Percentiles rank a stretch among this genome's conserved stretches.
Evolutionary conservation across 1,140 invertebrate genomes (phyloP).

Genomic region (Bombus superbus): DNA sequence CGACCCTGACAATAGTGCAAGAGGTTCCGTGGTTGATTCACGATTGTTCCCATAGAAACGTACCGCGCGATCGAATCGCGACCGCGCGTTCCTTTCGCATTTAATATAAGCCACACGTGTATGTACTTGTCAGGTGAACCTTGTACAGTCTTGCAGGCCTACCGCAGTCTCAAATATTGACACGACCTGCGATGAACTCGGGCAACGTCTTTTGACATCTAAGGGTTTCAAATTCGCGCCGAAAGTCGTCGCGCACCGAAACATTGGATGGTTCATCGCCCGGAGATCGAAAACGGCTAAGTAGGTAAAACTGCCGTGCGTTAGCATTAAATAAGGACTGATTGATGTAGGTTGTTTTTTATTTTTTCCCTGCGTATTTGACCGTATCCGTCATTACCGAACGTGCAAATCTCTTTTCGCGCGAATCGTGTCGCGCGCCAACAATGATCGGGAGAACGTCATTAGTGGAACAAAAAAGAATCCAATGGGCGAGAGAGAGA

Average conservation of each 20-base stretch:
- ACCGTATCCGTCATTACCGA: conserved; percentile 25
- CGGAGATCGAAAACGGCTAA: neutral
- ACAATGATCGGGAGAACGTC: conserved; percentile 82
- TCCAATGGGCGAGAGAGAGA: conserved; percentile 90
- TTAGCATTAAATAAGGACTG: conserved; percentile 1
- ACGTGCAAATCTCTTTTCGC: conserved; percentile 35
- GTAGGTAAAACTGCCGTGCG: conserved; percentile 48
- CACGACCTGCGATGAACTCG: conserved; percentile 59
- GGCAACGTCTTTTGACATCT: conserved; percentile 18
- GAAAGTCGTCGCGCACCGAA: conserved; percentile 22
- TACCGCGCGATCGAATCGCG: conserved; percentile 69
- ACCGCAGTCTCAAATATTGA: conserved; percentile 72
- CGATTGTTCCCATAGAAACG: conserved; percentile 77
- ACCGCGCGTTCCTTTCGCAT: conserved; percentile 28
- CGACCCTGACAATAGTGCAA: conserved; percentile 66
- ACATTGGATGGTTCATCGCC: conserved; percentile 9
- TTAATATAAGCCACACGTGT: conserved; percentile 24
- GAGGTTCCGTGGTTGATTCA: conserved; percentile 62
- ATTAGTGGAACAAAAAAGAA: conserved; percentile 88
- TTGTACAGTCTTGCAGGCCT: conserved; percentile 16
- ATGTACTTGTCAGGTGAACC: conserved; percentile 44
- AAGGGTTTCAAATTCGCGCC: conserved; percentile 16
- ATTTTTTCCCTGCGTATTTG: conserved; percentile 40
- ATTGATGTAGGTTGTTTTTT: conserved; percentile 34
- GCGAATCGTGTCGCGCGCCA: conserved; percentile 42